Base-by-base conservation (phyloP, 2,888 invertebrate species). In the Apocheima hispidaria region DNA sequence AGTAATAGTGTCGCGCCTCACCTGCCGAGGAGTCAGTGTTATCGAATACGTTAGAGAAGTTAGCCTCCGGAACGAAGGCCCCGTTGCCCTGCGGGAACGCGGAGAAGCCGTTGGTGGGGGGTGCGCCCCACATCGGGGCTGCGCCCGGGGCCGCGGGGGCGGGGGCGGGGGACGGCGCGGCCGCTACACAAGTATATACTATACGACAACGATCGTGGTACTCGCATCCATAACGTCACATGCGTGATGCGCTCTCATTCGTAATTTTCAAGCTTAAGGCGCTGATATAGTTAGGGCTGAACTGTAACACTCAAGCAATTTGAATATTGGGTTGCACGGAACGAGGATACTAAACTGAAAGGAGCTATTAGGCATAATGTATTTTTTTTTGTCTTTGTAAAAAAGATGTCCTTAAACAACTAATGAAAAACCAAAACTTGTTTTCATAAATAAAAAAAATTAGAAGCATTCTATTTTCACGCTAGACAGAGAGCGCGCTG, bases 11-110 rank as follows among this genome's bases (percentile, higher is more conserved):
- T 68, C 59, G 77, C 76, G 73, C 88, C 94, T 94, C 94, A 95
- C 95, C 94, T 90, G 94, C 86, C 30, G 46, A 10, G 73, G 94
- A 89, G 85, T 96, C 96, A 80, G 94, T 91, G 90, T 94, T 95
- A 88, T 97, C 97, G 93, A 98, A 98, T 77, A 97, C 97, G 79
- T 97, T 96, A 81, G 96, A 95, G 93, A 97, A 97, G 93, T 95
- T 96, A 91, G 96, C 96, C 87, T 97, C 97, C 82, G 96, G 95
- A 84, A 97, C 96, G 93, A 97, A 97, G 77, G 94, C 78, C 87
- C 84, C 86, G 86, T 82, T 82, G 70, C 52, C 49, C 82, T 75
- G 88, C 57, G 78, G 81, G 71, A 82, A 79, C 67, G 78, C 77
- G 12, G 72, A 67, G 81, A 84, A 85, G 14, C 86, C 86, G 77